Evolutionary conservation across 2,888 invertebrate genomes (phyloP), one percentile per base, ranked within the genome.

Genomic region (Colletes collaris): DNA sequence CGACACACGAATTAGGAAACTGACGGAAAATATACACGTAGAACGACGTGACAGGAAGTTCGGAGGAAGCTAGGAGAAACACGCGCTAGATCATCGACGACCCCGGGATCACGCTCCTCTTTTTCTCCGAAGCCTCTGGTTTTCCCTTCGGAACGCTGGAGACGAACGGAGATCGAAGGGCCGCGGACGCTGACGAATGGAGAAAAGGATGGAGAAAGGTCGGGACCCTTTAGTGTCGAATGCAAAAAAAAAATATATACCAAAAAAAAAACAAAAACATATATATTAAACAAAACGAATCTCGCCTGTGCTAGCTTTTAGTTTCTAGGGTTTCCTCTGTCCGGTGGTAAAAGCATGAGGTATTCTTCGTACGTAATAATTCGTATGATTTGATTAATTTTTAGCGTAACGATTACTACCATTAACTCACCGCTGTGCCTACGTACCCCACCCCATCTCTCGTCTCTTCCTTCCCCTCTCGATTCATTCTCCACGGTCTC

Each of bases 341-440:
- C 88, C 91, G 92, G 89, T 92, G 92, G 92, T 92, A 91, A 89
- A 90, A 90, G 92, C 92, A 92, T 92, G 92, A 91, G 92, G 92
- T 92, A 92, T 91, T 91, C 89, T 66, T 89, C 90, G 90, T 91
- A 90, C 88, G 91, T 91, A 91, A 91, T 92, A 90, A 91, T 90
- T 90, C 90, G 90, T 92, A 91, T 89, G 90, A 90, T 89, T 91
- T 90, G 90, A 86, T 90, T 91, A 89, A 88, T 91, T 80, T 89
- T 78, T 78, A 78, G 77, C 77, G 77, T 78, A 90, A 89, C 89
- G 91, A 91, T 88, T 90, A 88, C 90, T 87, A 90, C 88, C 88
- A 91, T 90, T 91, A 91, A 91, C 90, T 88, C 89, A 87, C 84
- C 88, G 88, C 91, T 85, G 74, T 81, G 83, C 86, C 85, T 85